phyloP scores from a whole-genome alignment of 2,888 invertebrate genomes.

The Polydrusus cervinus region DNA sequence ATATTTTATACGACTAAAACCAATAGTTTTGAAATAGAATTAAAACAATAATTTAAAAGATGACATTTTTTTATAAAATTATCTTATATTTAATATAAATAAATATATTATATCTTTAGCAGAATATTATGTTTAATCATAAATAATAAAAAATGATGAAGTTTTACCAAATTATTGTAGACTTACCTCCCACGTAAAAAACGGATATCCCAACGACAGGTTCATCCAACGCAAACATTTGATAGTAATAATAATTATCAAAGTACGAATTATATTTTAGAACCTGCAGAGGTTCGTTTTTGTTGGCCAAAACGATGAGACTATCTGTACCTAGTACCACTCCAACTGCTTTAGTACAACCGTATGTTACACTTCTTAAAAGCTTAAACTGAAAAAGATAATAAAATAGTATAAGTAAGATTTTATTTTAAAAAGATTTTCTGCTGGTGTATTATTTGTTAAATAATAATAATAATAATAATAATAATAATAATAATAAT shows the following conservation, averaged over 20 bases:
- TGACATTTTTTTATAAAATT: too few species aligned
- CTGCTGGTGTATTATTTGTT: too few species aligned
- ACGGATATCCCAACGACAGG: slow-evolving; percentile 63
- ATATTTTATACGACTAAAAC: too few species aligned
- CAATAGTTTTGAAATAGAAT: too few species aligned
- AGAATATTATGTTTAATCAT: not conserved
- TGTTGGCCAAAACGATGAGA: slow-evolving; percentile 65
- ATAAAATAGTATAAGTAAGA: not conserved
- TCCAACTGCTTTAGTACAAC: slow-evolving; percentile 64
- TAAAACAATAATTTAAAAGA: too few species aligned
- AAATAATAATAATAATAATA: too few species aligned
- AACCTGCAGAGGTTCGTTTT: slow-evolving; percentile 63
- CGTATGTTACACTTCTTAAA: slow-evolving; percentile 63
- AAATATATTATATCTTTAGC: not conserved
- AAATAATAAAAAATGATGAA: not conserved
- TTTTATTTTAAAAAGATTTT: too few species aligned
- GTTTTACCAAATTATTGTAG: not conserved
- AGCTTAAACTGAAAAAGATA: slow-evolving; percentile 63
- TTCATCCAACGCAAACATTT: slow-evolving; percentile 63
- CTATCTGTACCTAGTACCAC: slow-evolving; percentile 64
- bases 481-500: too few species aligned
- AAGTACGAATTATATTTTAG: slow-evolving; percentile 64
- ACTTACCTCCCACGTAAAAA: slow-evolving; percentile 66
- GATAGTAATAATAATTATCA: slow-evolving; percentile 67
- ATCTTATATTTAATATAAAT: too few species aligned